Conservation (phyloP, 1,140 invertebrate species). For the Polyergus mexicanus region DNA sequence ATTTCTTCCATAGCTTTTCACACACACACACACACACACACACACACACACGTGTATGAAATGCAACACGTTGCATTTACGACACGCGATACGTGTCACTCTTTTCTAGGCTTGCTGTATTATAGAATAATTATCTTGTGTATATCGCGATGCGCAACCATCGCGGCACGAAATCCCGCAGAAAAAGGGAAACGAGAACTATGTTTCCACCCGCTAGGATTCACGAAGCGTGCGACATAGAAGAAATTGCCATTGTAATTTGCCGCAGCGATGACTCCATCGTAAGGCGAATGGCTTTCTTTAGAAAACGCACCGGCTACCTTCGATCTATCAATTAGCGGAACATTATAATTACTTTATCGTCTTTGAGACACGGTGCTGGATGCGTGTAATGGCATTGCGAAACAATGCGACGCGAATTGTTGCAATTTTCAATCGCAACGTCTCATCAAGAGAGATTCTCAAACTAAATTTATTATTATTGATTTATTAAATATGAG, state of each 20-base stretch:
- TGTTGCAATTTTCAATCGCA: slow-evolving; percentile 16
- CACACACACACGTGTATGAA: neutral
- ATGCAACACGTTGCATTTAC: neutral
- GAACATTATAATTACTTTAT: slow-evolving; percentile 75
- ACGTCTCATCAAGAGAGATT: neutral
- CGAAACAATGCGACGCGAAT: neutral
- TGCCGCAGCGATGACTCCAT: slow-evolving; percentile 24
- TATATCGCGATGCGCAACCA: slow-evolving; percentile 21
- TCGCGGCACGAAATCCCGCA: neutral
- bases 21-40: neutral
- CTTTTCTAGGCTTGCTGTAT: slow-evolving; percentile 2
- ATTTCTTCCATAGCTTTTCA: slow-evolving; percentile 10
- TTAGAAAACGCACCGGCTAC: slow-evolving; percentile 76
- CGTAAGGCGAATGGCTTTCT: slow-evolving; percentile 75
- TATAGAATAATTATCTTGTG: slow-evolving; percentile 16
- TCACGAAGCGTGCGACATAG: slow-evolving; percentile 42
- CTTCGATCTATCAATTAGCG: slow-evolving; percentile 78
- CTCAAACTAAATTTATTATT: neutral
- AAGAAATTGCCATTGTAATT: slow-evolving; percentile 68
- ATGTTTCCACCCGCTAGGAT: slow-evolving; percentile 12
- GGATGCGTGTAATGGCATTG: neutral
- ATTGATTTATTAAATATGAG: neutral
- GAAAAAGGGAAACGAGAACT: slow-evolving; percentile 33
- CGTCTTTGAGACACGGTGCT: slow-evolving; percentile 65
- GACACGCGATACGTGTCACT: neutral